A percentile compares a stretch with the other conserved stretches of the same genome.
phyloP scores from a whole-genome alignment of 2,797 vertebrate species.

The Molossus molossus region DNA sequence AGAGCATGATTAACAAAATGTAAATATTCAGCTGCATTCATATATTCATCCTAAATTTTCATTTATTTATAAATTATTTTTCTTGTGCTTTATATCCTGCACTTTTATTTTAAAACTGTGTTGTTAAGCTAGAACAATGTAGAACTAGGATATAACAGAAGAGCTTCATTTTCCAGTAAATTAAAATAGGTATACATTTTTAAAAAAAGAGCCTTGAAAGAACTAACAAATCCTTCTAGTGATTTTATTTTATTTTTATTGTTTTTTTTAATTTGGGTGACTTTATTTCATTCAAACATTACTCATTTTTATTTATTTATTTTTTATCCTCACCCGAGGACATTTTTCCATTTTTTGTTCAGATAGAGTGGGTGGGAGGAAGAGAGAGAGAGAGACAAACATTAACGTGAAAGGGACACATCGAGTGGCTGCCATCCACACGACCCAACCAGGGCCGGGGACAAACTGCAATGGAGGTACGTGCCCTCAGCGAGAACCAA shows the following conservation, averaged over 20 bases:
- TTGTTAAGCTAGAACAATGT: conserved; percentile 33
- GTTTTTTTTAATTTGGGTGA: no score
- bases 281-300: no score
- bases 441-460: no score
- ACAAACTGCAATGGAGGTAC: no score
- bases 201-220: background rate
- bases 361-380: no score
- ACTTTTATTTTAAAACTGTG: conserved; percentile 54
- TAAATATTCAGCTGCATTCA: conserved; percentile 41
- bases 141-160: background rate
- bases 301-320: no score
- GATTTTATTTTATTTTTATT: background rate
- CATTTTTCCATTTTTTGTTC: no score
- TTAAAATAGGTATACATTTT: background rate
- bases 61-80: conserved; percentile 56
- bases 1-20: conserved; percentile 6
- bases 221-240: conserved; percentile 41
- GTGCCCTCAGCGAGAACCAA: no score
- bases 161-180: conserved; percentile 39
- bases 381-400: no score
- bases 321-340: no score
- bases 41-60: conserved; percentile 4
- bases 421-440: no score
- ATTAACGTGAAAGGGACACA: no score
- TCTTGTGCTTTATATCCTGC: background rate